Percentiles rank a stretch among this genome's conserved stretches.
Conservation (phyloP, 30 jellyfish, hydroid and myxozoan species). For the Chironex yamaguchii region DNA sequence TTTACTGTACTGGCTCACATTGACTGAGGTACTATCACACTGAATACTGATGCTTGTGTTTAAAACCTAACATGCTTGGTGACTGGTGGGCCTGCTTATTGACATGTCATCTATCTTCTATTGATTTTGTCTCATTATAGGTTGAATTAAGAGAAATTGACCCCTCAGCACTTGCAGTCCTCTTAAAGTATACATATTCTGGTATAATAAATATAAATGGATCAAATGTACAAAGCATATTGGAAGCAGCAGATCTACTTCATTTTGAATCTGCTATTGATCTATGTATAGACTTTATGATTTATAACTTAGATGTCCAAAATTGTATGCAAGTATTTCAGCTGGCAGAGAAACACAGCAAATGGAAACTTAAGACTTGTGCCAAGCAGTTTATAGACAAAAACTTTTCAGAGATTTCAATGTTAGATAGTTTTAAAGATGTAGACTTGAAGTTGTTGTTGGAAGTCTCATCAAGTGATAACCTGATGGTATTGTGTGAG, state of each 20-base stretch:
- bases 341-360: constrained; percentile 66
- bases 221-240: constrained; percentile 71
- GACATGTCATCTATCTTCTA: too few relatives aligned
- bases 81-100: too few relatives aligned
- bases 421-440: constrained; percentile 36
- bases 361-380: constrained; percentile 7
- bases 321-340: constrained; percentile 80
- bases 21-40: too few relatives aligned
- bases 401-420: constrained; percentile 36
- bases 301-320: constrained; percentile 48
- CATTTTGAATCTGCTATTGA: constrained; percentile 72
- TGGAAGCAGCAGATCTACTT: constrained; percentile 88
- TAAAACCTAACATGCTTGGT: too few relatives aligned
- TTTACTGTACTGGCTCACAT: too few relatives aligned
- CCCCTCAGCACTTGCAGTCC: constrained; percentile 42
- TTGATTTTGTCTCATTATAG: constrained; percentile 33
- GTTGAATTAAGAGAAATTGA: constrained; percentile 76
- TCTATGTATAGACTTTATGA: constrained; percentile 70
- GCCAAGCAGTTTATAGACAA: constrained; percentile 53
- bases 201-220: constrained; percentile 58
- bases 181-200: constrained; percentile 78
- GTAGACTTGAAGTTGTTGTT: constrained; percentile 13
- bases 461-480: constrained; percentile 58
- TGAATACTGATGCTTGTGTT: too few relatives aligned
- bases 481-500: constrained; percentile 46